Percentiles rank a stretch among this genome's conserved stretches.
Conservation (phyloP, 1,140 invertebrate species). For the Wiebesia pumilae region DNA sequence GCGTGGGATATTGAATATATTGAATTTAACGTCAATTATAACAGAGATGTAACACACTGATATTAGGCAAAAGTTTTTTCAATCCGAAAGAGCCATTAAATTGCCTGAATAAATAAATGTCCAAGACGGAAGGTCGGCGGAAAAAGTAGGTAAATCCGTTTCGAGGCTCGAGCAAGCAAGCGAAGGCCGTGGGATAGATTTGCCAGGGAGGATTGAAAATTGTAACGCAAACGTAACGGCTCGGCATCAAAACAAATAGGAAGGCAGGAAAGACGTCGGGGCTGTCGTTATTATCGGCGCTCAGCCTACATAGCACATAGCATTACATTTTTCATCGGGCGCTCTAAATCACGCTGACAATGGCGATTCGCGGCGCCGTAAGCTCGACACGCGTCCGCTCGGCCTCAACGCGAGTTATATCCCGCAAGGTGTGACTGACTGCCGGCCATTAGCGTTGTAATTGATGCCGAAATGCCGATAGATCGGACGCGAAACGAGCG, state of each 20-base stretch:
- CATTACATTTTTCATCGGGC: constrained; percentile 37
- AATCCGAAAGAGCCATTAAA: not conserved
- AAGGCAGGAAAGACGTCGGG: not conserved
- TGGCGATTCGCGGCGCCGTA: not conserved
- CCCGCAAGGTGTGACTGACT: constrained; percentile 49
- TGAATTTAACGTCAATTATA: not conserved
- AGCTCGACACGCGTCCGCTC: constrained; percentile 17
- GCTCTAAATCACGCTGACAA: constrained; percentile 51
- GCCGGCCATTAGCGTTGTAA: constrained; percentile 49
- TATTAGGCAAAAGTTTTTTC: not conserved
- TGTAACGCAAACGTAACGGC: not conserved
- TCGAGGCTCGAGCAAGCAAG: not conserved
- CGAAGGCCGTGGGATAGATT: not conserved
- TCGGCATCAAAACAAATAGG: not conserved
- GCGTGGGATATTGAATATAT: not conserved
- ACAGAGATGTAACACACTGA: not conserved
- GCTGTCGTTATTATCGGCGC: not conserved
- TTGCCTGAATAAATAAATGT: not conserved
- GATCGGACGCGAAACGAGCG: constrained; percentile 24
- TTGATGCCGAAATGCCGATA: constrained; percentile 49
- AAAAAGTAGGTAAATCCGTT: not conserved
- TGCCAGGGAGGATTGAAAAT: not conserved
- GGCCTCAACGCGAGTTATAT: not conserved
- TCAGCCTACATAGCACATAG: not conserved
- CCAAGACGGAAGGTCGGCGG: not conserved